These are phyloP conservation scores for Platerodrilus igneus DNA, from an alignment of 2,888 invertebrate genomes.

Conservation along the genomic window DNA sequence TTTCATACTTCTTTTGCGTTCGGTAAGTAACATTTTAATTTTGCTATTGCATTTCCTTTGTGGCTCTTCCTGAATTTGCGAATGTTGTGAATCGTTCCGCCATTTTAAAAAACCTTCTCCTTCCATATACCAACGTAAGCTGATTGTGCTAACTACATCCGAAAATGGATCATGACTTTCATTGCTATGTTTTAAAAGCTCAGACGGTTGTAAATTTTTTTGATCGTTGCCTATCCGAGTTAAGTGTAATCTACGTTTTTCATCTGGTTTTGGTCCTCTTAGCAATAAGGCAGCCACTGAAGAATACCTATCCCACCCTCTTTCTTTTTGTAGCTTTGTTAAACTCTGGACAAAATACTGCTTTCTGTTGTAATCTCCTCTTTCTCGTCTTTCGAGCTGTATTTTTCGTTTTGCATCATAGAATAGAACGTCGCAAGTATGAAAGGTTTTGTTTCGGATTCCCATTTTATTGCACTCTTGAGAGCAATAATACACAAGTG, in stretches of 20 bases:
- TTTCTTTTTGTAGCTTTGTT: no score
- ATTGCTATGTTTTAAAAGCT: no score
- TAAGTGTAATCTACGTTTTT: neutral
- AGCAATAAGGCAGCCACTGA: no score
- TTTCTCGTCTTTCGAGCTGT: conserved; percentile 8
- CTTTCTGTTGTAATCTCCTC: neutral
- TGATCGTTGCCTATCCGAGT: no score
- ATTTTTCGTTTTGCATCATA: conserved; percentile 20
- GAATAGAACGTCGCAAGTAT: conserved; percentile 28
- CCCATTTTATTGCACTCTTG: conserved; percentile 37
- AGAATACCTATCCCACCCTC: neutral
- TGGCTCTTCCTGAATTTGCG: no score
- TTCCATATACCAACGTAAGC: conserved; percentile 2
- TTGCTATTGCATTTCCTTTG: no score
- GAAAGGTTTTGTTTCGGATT: conserved; percentile 26
- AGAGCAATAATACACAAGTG: conserved; percentile 41
- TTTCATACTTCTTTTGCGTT: no score
- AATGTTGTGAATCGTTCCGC: no score
- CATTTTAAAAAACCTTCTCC: conserved; percentile 1
- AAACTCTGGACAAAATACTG: no score
- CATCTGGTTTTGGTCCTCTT: neutral
- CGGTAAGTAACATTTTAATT: no score
- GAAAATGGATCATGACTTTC: no score
- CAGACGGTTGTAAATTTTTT: no score
- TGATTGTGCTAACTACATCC: conserved; percentile 3